Base-by-base conservation (phyloP, 2,797 vertebrate species). In the Cichlasoma orientale region DNA sequence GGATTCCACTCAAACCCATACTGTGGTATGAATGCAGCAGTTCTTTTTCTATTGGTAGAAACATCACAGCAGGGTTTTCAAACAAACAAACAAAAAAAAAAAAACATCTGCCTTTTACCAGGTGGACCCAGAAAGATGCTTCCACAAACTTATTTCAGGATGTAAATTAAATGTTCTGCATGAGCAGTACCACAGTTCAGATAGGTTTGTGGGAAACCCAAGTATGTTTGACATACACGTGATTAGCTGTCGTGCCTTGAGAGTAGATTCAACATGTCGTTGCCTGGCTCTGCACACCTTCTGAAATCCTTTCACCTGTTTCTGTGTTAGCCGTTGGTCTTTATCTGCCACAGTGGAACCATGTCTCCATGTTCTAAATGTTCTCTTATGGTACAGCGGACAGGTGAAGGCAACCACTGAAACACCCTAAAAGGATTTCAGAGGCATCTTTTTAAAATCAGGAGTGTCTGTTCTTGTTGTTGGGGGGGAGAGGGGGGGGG, bases 191-290 rank as follows among this genome's bases (percentile, higher is more conserved):
- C 84, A 86, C 88, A 72, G 86, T 90, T 84, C 90, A 84, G 87
- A 79, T 72, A 54, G 80, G 86, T 90, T 88, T 80, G 83, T 87
- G 73, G 80, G 72, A 82, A 89, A 87, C 86, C 82, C 57, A 57
- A 95, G 95, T 97, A 96, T 87, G 89, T 92, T 86, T 95, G 94
- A 96, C 96, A 95, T 97, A 97, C 97, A 96, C 94, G 91, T 91
- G 96, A 97, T 98, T 97, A 98, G 97, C 97, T 98, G 97, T 95
- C 92, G 96, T 99, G 98, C 98, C 98, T 99, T 99, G 96, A 98
- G 97, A 97, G 97, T 98, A 97, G 97, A 97, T 97, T 96, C 96
- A 97, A 97, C 96, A 96, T 97, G 95, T 96, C 94, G 96, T 94
- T 97, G 97, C 97, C 97, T 97, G 97, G 97, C 96, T 97, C 96